These are phyloP conservation scores for Hypsopygia costalis DNA, from an alignment of 2,888 invertebrate species.

Conservation along the genomic window DNA sequence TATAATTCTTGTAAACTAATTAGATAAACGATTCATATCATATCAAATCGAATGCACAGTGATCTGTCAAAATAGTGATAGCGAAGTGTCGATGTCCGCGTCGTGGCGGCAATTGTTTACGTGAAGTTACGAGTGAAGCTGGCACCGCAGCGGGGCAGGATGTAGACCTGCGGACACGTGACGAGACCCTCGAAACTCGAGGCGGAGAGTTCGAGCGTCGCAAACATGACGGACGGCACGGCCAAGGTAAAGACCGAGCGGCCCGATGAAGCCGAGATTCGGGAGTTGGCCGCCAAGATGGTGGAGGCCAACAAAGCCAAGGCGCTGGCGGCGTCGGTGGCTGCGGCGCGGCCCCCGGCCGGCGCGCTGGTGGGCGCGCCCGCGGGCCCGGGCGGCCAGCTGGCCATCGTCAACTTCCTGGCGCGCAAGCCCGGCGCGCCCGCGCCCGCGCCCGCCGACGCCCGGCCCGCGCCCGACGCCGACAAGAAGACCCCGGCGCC, in stretches of 20 bases:
- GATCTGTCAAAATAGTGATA: slow-evolving; percentile 60
- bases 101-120: slow-evolving; percentile 56
- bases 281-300: slow-evolving; percentile 92
- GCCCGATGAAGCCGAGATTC: slow-evolving; percentile 93
- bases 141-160: slow-evolving; percentile 42
- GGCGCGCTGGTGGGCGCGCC: slow-evolving; percentile 50
- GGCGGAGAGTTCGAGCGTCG: slow-evolving; percentile 13
- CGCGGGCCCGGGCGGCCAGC: slow-evolving; percentile 63
- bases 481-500: slow-evolving; percentile 70
- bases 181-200: slow-evolving; percentile 14
- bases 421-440: slow-evolving; percentile 66
- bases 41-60: slow-evolving; percentile 23
- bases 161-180: slow-evolving; percentile 47
- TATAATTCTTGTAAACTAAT: background rate
- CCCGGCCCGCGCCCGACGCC: slow-evolving; percentile 46
- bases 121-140: slow-evolving; percentile 37
- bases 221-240: slow-evolving; percentile 51
- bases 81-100: slow-evolving; percentile 48
- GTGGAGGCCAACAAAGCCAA: slow-evolving; percentile 89
- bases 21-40: slow-evolving; percentile 24
- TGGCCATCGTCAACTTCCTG: slow-evolving; percentile 83
- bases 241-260: slow-evolving; percentile 86
- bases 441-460: slow-evolving; percentile 34
- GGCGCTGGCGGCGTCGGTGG: slow-evolving; percentile 68
- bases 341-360: slow-evolving; percentile 73